These are phyloP conservation scores for Falco biarmicus DNA, from an alignment of 2,797 vertebrate genomes.

Conservation along the genomic window DNA sequence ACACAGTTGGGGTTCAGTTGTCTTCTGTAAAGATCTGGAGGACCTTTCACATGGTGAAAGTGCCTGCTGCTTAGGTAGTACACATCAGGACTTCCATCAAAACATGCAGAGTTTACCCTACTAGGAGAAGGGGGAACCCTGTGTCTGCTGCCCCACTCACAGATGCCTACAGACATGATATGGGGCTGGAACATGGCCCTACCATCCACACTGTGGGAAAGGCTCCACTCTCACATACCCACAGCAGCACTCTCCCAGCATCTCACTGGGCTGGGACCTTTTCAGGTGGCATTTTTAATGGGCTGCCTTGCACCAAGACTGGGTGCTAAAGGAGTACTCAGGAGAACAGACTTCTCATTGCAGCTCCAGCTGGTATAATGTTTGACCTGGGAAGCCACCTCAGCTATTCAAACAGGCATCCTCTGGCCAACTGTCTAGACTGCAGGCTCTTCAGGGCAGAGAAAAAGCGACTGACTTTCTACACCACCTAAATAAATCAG, in stretches of 20 bases:
- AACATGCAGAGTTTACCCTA: background rate
- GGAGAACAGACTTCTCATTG: background rate
- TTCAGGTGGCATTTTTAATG: background rate
- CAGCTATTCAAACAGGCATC: background rate
- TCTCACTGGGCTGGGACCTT: background rate
- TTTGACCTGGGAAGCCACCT: background rate
- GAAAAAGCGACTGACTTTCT: background rate
- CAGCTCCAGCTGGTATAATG: background rate
- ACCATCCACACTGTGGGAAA: background rate
- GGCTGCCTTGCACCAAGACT: background rate
- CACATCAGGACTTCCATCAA: background rate
- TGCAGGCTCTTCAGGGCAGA: background rate
- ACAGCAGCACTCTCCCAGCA: background rate
- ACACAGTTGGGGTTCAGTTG: rapidly evolving
- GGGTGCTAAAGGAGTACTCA: background rate
- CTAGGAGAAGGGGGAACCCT: background rate
- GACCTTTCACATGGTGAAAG: background rate
- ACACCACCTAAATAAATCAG: background rate
- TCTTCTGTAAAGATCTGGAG: background rate
- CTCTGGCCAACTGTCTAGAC: background rate
- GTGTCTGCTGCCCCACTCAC: rapidly evolving
- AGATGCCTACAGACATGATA: background rate
- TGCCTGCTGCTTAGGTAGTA: background rate
- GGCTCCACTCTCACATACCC: background rate
- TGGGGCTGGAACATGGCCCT: background rate